Conservation (phyloP, 2,113 vertebrate species). For the Saguinus imperator region DNA sequence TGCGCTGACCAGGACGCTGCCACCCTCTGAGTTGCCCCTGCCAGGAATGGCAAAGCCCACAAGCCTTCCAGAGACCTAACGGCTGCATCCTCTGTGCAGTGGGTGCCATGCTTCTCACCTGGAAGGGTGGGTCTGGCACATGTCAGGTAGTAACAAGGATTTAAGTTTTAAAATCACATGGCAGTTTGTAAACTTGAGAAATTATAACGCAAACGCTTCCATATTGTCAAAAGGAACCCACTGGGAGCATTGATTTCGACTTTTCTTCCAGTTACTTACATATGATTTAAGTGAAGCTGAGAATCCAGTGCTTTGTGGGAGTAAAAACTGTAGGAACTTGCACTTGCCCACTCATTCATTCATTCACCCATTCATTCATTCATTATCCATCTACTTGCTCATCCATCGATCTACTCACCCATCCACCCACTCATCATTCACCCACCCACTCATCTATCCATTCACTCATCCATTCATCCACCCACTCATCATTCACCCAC, state of each 20-base stretch:
- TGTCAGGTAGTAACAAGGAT: background rate
- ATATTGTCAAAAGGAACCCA: background rate
- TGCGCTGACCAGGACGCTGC: background rate
- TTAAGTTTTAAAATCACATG: background rate
- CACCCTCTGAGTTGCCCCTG: too few relatives aligned
- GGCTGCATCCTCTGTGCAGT: background rate
- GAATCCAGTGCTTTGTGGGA: background rate
- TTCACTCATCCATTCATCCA: fast-evolving
- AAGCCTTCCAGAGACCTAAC: background rate
- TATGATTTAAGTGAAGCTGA: background rate
- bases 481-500: too few relatives aligned
- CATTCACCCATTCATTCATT: too few relatives aligned
- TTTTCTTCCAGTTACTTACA: background rate
- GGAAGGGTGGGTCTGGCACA: background rate
- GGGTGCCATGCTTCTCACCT: background rate
- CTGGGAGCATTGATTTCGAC: background rate
- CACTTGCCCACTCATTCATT: background rate
- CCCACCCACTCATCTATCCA: too few relatives aligned
- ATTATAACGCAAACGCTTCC: background rate
- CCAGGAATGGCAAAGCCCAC: background rate
- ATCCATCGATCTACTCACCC: background rate
- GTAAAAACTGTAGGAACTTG: background rate
- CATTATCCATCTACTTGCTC: too few relatives aligned
- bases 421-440: too few relatives aligned
- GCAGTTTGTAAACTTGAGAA: background rate